Evolutionary conservation across 2,113 vertebrate genomes (phyloP).

Genomic region (Oenanthe oenanthe): DNA sequence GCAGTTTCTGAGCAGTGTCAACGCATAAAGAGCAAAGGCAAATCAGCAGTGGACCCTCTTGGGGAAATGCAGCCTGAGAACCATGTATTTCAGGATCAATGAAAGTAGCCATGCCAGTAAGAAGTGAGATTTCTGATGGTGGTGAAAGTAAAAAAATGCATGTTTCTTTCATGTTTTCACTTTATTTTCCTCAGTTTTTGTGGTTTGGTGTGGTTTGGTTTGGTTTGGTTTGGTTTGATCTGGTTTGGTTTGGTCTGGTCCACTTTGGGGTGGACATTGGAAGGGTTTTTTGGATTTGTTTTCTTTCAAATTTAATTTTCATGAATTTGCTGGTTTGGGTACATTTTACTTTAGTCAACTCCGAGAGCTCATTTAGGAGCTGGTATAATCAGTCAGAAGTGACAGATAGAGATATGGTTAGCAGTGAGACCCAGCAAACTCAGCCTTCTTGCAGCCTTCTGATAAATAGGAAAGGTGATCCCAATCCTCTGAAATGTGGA

Average conservation of each 20-base stretch:
- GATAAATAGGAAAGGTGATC: not conserved
- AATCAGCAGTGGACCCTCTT: not conserved
- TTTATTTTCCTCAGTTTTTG: not conserved
- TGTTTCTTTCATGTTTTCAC: not conserved
- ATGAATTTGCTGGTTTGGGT: not conserved
- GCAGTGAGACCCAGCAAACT: not conserved
- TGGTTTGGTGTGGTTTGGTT: not conserved
- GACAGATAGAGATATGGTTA: not conserved
- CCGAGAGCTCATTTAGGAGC: not conserved
- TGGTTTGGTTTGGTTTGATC: not conserved
- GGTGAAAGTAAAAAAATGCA: not conserved
- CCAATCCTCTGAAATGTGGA: not conserved
- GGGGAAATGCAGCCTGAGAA: not conserved
- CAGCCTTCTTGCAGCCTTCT: not conserved
- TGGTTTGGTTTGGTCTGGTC: not conserved
- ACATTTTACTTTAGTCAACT: not conserved
- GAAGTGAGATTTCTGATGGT: not conserved
- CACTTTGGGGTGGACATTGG: rapidly evolving
- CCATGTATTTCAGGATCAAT: not conserved
- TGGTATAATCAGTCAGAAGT: not conserved
- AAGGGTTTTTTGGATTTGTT: rapidly evolving
- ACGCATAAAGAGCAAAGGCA: not conserved
- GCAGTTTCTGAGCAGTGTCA: not conserved
- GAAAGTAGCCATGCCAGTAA: not conserved
- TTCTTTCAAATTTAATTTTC: not conserved